These are phyloP conservation scores for Daphoenositta chrysoptera DNA, from an alignment of 2,113 vertebrate genomes.

Conservation along the genomic window DNA sequence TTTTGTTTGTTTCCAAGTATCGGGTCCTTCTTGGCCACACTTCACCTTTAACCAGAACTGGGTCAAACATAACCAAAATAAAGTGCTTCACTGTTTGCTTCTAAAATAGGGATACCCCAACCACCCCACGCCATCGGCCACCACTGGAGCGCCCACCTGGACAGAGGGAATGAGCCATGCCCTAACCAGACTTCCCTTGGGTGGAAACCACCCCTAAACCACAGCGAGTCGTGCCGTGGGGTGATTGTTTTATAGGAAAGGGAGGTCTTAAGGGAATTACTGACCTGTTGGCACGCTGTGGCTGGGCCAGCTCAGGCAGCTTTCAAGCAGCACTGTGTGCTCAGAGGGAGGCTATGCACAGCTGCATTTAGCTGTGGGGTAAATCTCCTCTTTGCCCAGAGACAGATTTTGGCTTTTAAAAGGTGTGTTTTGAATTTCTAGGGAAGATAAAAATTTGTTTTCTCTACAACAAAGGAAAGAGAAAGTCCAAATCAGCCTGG, in stretches of 20 bases:
- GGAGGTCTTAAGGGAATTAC: not conserved
- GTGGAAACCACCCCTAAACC: not conserved
- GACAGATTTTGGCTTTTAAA: not conserved
- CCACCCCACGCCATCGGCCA: not conserved
- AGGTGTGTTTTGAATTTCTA: not conserved
- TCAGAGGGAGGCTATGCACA: not conserved
- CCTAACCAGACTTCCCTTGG: not conserved
- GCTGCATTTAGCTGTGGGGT: not conserved
- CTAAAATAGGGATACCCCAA: slow-evolving; percentile 55
- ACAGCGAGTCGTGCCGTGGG: fast-evolving
- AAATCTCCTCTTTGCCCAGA: not conserved
- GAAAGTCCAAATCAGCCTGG: not conserved
- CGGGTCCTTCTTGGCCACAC: slow-evolving; percentile 61
- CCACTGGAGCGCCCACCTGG: not conserved
- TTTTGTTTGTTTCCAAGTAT: slow-evolving; percentile 23
- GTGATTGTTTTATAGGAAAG: not conserved
- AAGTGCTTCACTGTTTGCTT: slow-evolving; percentile 81
- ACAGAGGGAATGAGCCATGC: not conserved
- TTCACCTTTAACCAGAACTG: slow-evolving; percentile 69
- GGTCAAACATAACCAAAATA: slow-evolving; percentile 78
- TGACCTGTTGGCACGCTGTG: not conserved
- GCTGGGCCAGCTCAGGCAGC: not conserved
- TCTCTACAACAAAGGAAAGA: not conserved
- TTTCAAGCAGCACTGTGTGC: not conserved
- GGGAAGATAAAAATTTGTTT: not conserved